Base-by-base conservation (phyloP, 2,888 invertebrate species). In the Esperia sulphurella region DNA sequence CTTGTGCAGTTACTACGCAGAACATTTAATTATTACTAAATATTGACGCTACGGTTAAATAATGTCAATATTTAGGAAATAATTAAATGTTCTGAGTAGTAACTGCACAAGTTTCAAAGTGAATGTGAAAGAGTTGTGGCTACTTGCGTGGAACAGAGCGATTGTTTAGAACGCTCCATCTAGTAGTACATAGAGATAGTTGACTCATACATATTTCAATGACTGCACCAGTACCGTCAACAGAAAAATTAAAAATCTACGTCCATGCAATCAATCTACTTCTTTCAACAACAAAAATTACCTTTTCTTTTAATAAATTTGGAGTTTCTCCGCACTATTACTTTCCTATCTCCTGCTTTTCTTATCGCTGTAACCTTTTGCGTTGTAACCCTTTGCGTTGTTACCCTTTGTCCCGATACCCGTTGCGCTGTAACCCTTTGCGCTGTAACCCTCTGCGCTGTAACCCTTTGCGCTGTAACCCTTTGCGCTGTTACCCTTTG, bases 301-400 rank as follows among this genome's bases (percentile, higher is more conserved):
- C 87, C 87, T 88, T 84, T 86, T 52, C 81, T 66, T 49, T 75
- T 86, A 42, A 84, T 59, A 60, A 83, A 81, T 61, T 81, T 86
- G 14, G 71, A 51, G 45, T 75, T 79, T 52, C 86, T 68, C 46
- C 86, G 59, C 57, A 84, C 65, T 30, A 83, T 59, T 43, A 76
- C 71, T 52, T 79, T 80, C 62, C 77, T 82, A 57, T 83, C 83
- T 30, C 64, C 66, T 13, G 65, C 66, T 48, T 79, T 46, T 29
- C 37, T 43, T 14, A 14, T 35, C 13, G 37, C 10, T 8, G 14
- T 35, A 14, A 28, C 21, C 14, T 30, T 50, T n/a, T 8, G 33
- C 7, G 33, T 10, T 3, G 14, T 4, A 13, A 69, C 55, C 49
- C 75, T 79, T 56, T 67, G 66, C 45, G 74, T 58, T 43, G 70